Evolutionary conservation across 2,797 vertebrate species (phyloP).

Genomic region (Clangula hyemalis): DNA sequence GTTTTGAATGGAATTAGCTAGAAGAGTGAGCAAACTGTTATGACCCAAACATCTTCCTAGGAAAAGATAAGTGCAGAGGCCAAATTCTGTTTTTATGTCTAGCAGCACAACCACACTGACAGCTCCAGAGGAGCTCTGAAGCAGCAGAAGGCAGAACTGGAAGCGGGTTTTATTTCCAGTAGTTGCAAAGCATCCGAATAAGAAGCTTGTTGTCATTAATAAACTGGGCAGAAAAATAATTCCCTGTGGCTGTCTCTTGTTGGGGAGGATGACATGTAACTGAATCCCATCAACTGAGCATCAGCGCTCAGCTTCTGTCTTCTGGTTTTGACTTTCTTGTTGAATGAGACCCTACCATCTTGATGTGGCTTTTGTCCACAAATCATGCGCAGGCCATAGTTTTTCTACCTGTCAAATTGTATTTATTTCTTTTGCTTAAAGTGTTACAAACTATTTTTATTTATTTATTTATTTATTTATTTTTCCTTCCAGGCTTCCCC

Average conservation of each 20-base stretch:
- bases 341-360: not conserved
- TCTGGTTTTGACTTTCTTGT: not conserved
- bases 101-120: not conserved
- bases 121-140: not conserved
- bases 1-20: not conserved
- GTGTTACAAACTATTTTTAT: not conserved
- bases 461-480: too few relatives aligned
- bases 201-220: not conserved
- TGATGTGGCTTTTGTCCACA: not conserved
- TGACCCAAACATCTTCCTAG: not conserved
- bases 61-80: not conserved
- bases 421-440: not conserved
- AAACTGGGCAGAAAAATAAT: not conserved
- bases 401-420: not conserved
- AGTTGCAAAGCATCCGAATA: not conserved
- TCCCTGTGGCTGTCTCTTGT: not conserved
- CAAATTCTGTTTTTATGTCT: not conserved
- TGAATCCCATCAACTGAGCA: fast-evolving
- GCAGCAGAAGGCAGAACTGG: not conserved
- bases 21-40: not conserved
- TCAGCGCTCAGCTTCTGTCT: not conserved
- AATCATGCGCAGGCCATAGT: not conserved
- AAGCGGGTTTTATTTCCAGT: not conserved
- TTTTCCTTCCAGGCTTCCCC: not conserved
- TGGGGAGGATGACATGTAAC: not conserved